Evolutionary conservation across 2,797 vertebrate species (phyloP), one percentile per base, ranked within the genome.

Genomic region (Furcifer pardalis): DNA sequence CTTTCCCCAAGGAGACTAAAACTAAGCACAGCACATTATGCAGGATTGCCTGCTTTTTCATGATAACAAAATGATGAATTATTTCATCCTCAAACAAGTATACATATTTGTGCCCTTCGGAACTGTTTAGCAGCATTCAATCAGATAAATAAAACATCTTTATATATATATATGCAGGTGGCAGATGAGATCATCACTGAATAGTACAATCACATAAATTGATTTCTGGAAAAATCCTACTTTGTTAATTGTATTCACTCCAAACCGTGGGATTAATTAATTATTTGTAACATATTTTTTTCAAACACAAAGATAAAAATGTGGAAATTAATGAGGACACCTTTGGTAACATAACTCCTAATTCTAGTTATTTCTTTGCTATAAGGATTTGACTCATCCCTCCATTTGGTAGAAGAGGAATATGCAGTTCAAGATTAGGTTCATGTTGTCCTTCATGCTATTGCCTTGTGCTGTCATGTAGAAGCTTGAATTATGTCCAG

Each of bases 11-110:
- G 4, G 82, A 72, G 8, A 46, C 44, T 2, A 74, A 83, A 0
- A 8, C 87, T 79, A 79, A 7, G 60, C 25, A 1, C 56, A 81
- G 21, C 30, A 1, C 62, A 89, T 71, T 63, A 1, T 30, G 68
- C 73, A 66, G 42, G 1, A 81, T 49, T 73, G 73, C 27, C 59
- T 82, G 66, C n/a, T 69, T 46, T 82, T 68, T 69, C 42, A 81
- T 35, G 32, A 74, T 82, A 65, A 68, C 52, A 83, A 77, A 46
- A 79, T 65, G 44, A 80, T 19, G 1, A 83, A 84, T 78, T 56
- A 19, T 3, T 74, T 32, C 25, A 2, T 52, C 71, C 1, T 25
- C 7, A 23, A 56, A 46, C 21, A 74, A 77, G 83, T 84, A 5
- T 42, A 88, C 30, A 17, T 35, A 4, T 76, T 62, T 30, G 3